These are phyloP conservation scores for Phylloscopus trochilus DNA, from an alignment of 2,113 vertebrate genomes.

Conservation along the genomic window DNA sequence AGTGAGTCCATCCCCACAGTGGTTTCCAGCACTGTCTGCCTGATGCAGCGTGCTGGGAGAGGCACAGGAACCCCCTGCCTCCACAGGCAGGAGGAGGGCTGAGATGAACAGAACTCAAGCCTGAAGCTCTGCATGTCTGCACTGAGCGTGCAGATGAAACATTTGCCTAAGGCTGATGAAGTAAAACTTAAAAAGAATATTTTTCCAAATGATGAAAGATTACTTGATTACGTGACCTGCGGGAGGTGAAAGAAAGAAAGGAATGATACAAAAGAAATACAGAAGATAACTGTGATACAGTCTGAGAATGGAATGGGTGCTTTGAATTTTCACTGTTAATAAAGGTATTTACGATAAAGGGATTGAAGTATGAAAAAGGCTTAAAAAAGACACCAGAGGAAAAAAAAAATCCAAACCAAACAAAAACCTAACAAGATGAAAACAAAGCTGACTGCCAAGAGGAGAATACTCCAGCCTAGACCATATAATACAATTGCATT, in stretches of 20 bases:
- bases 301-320: not conserved
- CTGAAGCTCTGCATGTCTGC: not conserved
- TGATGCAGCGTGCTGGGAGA: not conserved
- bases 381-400: not conserved
- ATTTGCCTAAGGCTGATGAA: not conserved
- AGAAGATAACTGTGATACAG: not conserved
- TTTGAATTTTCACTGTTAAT: not conserved
- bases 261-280: not conserved
- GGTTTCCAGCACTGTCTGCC: not conserved
- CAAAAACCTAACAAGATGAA: not conserved
- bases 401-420: not conserved
- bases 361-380: not conserved
- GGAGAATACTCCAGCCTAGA: not conserved
- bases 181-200: not conserved
- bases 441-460: not conserved
- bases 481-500: not conserved
- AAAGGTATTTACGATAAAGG: not conserved
- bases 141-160: not conserved
- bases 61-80: not conserved
- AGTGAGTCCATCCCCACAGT: not conserved
- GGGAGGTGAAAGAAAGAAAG: not conserved
- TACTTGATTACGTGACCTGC: not conserved
- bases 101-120: not conserved
- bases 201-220: not conserved
- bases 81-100: not conserved